phyloP scores from a whole-genome alignment of 2,888 invertebrate species.

The Azorinus chamasolen region DNA sequence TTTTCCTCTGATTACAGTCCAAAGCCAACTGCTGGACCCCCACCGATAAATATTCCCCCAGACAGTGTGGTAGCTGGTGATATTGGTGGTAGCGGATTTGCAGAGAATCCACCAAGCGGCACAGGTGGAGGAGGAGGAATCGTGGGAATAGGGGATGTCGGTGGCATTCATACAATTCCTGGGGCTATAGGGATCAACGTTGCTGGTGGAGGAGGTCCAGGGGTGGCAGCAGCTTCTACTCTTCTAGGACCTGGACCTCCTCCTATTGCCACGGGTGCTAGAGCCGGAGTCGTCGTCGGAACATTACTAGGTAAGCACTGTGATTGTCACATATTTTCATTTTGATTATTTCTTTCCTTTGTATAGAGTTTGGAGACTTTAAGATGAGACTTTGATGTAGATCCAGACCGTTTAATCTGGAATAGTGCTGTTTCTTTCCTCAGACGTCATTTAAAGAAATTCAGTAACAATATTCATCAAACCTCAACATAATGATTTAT shows the following conservation, averaged over 20 bases:
- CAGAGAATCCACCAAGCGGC: slow-evolving; percentile 64
- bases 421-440: no score
- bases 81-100: slow-evolving; percentile 70
- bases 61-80: slow-evolving; percentile 41
- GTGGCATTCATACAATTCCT: slow-evolving; percentile 31
- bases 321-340: neutral
- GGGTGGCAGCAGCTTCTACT: slow-evolving; percentile 58
- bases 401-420: no score
- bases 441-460: no score
- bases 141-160: slow-evolving; percentile 52
- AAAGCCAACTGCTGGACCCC: slow-evolving; percentile 41
- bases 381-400: no score
- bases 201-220: slow-evolving; percentile 55
- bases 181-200: slow-evolving; percentile 52
- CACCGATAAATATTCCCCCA: slow-evolving; percentile 50
- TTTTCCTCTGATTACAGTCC: no score
- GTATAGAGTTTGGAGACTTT: neutral
- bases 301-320: slow-evolving; percentile 72
- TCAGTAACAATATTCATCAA: no score
- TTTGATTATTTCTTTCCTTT: neutral
- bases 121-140: slow-evolving; percentile 49
- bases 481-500: no score
- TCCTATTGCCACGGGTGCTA: slow-evolving; percentile 70
- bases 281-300: slow-evolving; percentile 80
- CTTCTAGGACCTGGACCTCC: slow-evolving; percentile 61